Conservation (phyloP, 2,888 invertebrate species). For the Willowsia nigromaculata region DNA sequence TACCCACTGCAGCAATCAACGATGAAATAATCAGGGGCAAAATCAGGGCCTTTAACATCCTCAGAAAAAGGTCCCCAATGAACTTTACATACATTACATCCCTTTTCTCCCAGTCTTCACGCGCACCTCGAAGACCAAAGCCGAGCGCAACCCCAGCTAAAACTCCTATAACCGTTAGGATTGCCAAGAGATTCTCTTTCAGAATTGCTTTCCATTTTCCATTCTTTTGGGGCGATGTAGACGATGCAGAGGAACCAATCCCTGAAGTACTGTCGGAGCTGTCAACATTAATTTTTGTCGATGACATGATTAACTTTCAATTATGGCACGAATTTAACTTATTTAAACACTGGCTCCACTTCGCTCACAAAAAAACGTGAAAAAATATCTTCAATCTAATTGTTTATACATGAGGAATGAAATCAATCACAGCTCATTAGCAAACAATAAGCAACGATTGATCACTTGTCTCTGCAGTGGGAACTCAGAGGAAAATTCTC, state of each 20-base stretch:
- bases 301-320: slow-evolving; percentile 17
- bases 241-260: too few species aligned
- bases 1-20: slow-evolving; percentile 94
- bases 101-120: slow-evolving; percentile 85
- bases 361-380: too few species aligned
- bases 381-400: too few species aligned
- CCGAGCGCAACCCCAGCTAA: slow-evolving; percentile 88
- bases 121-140: slow-evolving; percentile 84
- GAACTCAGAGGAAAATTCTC: too few species aligned
- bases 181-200: slow-evolving; percentile 88
- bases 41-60: slow-evolving; percentile 97
- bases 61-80: slow-evolving; percentile 95
- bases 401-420: too few species aligned
- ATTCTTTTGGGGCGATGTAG: not conserved
- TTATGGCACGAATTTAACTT: too few species aligned
- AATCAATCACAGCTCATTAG: too few species aligned
- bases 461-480: too few species aligned
- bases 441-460: too few species aligned
- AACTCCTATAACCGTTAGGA: slow-evolving; percentile 90
- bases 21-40: slow-evolving; percentile 94
- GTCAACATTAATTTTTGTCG: slow-evolving; percentile 43
- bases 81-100: slow-evolving; percentile 97
- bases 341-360: too few species aligned
- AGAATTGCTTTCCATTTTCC: slow-evolving; percentile 79
- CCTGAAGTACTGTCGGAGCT: not conserved